Evolutionary conservation across 2,113 vertebrate genomes (phyloP), one percentile per base, ranked within the genome.

Genomic region (Gambusia affinis): DNA sequence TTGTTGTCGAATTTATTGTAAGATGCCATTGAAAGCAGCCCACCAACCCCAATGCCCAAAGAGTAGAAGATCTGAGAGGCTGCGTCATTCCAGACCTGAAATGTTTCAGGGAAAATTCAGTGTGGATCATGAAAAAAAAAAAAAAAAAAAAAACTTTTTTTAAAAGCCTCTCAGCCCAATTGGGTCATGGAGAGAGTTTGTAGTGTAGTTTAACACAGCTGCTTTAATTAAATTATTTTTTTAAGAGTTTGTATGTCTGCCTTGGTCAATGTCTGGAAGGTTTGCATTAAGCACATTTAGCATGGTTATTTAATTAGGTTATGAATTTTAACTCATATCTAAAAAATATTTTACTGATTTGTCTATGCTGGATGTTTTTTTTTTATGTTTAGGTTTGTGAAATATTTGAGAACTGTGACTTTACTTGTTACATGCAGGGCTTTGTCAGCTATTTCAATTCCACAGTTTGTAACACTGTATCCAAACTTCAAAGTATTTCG

Each of bases 1-100:
- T 96, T 96, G 88, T 96, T 96, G 91, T 95, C 94, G 83, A 95
- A 95, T 87, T 94, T 95, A 79, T 95, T 96, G 80, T 95, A 96
- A 17, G 95, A 95, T 2, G 95, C 95, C 95, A 95, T 95, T 4
- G 95, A 95, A 2, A 96, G 92, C 57, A 96, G 91, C 3, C 95
- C 95, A 30, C 95, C 95, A 4, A 96, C 93, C 0, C 95, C 95
- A 17, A 96, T 95, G 7, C 95, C 95, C 60, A 96, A 81, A 0
- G 95, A 96, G 87, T 95, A 96, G 89, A 96, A 96, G 76, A 96
- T 94, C 91, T 95, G 95, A 4, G 95, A 95, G 2, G 95, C 95
- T 10, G 95, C 95, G 11, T 96, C 95, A 30, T 95, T 96, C 95
- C 95, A 96, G 33, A 96, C 95, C 95, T 96, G 83, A 17, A 87